phyloP scores from a whole-genome alignment of 2,113 vertebrate genomes.

The Excalfactoria chinensis region DNA sequence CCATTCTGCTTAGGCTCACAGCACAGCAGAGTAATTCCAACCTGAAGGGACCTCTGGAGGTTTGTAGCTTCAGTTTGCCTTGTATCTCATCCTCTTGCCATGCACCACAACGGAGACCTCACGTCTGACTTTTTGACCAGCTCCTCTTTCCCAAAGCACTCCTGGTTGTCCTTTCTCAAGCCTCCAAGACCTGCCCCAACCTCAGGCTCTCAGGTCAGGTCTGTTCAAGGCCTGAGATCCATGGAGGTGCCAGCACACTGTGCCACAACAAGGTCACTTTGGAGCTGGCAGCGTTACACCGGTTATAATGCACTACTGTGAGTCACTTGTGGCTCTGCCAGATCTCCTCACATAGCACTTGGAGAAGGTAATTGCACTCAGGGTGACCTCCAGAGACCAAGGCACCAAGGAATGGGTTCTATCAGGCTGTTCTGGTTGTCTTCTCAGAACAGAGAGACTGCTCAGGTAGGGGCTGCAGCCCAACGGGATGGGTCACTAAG shows the following conservation, averaged over 20 bases:
- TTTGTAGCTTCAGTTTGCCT: no score
- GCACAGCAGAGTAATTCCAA: background rate
- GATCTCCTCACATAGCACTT: background rate
- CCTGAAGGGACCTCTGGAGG: background rate
- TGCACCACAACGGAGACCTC: background rate
- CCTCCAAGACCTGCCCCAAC: background rate
- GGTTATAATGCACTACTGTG: background rate
- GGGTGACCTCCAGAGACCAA: background rate
- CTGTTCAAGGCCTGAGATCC: background rate
- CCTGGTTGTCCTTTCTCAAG: background rate
- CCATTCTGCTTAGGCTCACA: background rate
- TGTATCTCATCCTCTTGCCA: background rate
- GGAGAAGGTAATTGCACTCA: background rate
- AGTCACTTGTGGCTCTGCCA: background rate
- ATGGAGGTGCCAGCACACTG: background rate
- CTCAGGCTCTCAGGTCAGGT: background rate
- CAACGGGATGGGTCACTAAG: background rate
- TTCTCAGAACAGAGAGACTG: background rate
- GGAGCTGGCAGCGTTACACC: background rate
- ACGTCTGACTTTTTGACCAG: background rate
- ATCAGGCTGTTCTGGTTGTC: background rate
- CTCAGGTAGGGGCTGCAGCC: background rate
- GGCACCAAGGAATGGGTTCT: background rate
- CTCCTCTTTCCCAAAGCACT: background rate
- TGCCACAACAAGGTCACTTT: conserved; percentile 2